phyloP scores from a whole-genome alignment of 2,113 vertebrate genomes.

The Morone chrysops region DNA sequence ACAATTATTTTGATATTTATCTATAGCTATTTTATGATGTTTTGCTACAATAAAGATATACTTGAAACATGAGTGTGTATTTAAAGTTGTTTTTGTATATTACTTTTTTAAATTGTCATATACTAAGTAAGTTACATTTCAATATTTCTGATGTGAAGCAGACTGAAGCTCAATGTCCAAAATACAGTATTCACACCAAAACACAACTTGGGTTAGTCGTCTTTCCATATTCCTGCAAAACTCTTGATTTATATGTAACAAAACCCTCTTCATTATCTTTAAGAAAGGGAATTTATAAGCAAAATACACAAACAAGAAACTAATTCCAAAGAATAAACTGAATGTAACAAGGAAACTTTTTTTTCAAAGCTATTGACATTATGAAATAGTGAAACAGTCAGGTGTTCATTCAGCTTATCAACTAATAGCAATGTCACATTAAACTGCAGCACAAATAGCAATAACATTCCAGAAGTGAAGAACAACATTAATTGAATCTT shows the following conservation, averaged over 20 bases:
- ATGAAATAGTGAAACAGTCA: not conserved
- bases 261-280: not conserved
- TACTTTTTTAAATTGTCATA: not conserved
- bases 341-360: not conserved
- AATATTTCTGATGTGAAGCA: not conserved
- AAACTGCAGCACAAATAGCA: not conserved
- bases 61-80: slow-evolving; percentile 11
- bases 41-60: slow-evolving; percentile 77
- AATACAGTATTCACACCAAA: slow-evolving; percentile 23
- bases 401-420: not conserved
- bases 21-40: slow-evolving; percentile 71
- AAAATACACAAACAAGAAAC: not conserved
- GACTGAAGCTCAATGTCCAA: not conserved
- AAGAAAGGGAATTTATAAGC: not conserved
- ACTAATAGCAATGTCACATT: not conserved
- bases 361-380: not conserved
- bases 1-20: slow-evolving; percentile 82
- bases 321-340: not conserved
- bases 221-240: not conserved
- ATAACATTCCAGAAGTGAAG: slow-evolving; percentile 14
- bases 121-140: not conserved
- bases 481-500: slow-evolving; percentile 16
- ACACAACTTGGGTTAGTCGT: not conserved
- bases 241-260: not conserved
- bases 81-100: slow-evolving; percentile 20